These are phyloP conservation scores for Caenorhabditis japonica DNA, from an alignment of 2,888 invertebrate genomes.

Conservation along the genomic window DNA sequence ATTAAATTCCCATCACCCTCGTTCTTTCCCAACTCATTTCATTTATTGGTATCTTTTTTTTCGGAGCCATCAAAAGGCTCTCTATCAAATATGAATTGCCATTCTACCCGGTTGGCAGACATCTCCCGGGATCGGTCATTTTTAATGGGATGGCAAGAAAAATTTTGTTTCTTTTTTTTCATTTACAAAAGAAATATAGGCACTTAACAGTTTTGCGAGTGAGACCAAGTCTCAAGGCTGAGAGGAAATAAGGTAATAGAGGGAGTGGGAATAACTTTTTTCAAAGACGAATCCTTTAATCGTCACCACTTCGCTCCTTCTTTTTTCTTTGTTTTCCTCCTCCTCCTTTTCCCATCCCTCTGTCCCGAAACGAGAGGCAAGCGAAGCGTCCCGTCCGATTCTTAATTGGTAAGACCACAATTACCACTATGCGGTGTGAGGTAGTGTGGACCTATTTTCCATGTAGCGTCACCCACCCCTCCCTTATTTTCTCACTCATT, in stretches of 20 bases:
- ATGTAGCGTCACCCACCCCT: conserved; percentile 5
- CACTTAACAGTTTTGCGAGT: conserved; percentile 6
- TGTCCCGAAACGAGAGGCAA: no score
- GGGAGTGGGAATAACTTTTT: conserved; percentile 27
- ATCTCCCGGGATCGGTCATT: no score
- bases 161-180: no score
- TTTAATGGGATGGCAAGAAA: no score
- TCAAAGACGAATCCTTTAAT: conserved; percentile 45
- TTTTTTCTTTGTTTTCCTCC: background rate
- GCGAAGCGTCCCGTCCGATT: conserved; percentile 14
- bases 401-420: conserved; percentile 50
- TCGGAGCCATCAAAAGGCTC: background rate
- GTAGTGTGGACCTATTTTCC: conserved; percentile 41
- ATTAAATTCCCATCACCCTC: no score
- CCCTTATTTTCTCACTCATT: conserved; percentile 29
- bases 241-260: conserved; percentile 13
- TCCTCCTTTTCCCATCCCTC: background rate
- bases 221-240: conserved; percentile 22
- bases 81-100: conserved; percentile 28
- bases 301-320: conserved; percentile 27
- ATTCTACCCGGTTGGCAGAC: no score
- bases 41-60: no score
- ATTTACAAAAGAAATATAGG: no score
- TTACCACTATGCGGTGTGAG: conserved; percentile 45
- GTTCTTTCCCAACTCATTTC: no score